phyloP scores from a whole-genome alignment of 2,888 invertebrate species.

The Oscheius sp. region DNA sequence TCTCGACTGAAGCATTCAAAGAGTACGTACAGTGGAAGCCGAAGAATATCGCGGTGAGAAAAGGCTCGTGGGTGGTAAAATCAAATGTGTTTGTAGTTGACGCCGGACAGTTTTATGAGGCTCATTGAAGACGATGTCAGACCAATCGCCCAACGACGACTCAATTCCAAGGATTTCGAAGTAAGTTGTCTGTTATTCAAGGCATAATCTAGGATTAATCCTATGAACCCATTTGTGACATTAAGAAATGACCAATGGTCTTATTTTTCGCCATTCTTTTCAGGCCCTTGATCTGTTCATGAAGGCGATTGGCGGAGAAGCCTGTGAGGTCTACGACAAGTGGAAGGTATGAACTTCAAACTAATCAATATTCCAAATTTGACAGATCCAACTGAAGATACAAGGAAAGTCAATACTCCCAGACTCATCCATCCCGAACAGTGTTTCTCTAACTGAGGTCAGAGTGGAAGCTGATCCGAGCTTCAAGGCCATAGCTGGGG shows the following conservation, averaged over 20 bases:
- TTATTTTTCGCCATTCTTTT: not conserved
- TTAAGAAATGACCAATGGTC: too few species aligned
- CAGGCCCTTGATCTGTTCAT: constrained; percentile 14
- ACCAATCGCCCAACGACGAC: constrained; percentile 9
- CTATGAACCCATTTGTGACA: too few species aligned
- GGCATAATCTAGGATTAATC: not conserved
- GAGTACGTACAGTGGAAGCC: constrained; percentile 12
- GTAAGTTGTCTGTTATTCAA: not conserved
- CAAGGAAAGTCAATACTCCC: constrained; percentile 2
- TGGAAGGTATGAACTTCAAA: not conserved
- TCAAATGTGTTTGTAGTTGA: not conserved
- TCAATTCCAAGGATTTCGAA: constrained; percentile 12
- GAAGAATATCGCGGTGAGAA: constrained; percentile 2
- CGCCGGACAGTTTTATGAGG: constrained; percentile 16
- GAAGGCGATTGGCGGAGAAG: constrained; percentile 22
- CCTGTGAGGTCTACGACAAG: constrained; percentile 1
- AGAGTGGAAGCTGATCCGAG: not conserved
- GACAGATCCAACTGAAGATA: not conserved
- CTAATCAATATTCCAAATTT: not conserved
- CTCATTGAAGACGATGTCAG: constrained; percentile 3
- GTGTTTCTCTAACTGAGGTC: not conserved
- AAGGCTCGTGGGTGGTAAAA: not conserved
- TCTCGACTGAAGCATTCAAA: not conserved
- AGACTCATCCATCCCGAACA: not conserved
- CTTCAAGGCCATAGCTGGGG: not conserved